A percentile compares a stretch with the other conserved stretches of the same genome.
phyloP scores from a whole-genome alignment of 2,888 invertebrate species.

The Serripes groenlandicus region DNA sequence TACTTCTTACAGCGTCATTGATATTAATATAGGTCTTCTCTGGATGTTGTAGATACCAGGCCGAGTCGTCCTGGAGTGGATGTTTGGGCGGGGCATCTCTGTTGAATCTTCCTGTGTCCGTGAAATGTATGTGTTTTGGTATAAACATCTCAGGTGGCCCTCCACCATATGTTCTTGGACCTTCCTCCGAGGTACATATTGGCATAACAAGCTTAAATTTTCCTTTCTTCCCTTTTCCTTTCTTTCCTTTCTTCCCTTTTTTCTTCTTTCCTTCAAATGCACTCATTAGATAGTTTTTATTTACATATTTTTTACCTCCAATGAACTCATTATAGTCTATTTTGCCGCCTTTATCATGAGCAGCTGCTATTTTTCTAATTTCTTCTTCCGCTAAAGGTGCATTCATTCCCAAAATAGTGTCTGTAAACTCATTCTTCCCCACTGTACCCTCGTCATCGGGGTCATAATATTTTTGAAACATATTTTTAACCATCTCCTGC shows the following conservation, averaged over 20 bases:
- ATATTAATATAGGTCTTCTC: constrained; percentile 84
- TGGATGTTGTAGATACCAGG: constrained; percentile 86
- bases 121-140: constrained; percentile 83
- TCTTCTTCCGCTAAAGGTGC: constrained; percentile 83
- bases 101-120: constrained; percentile 85
- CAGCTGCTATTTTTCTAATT: constrained; percentile 76
- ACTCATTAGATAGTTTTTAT: constrained; percentile 85
- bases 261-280: constrained; percentile 86
- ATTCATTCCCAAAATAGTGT: constrained; percentile 79
- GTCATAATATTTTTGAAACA: constrained; percentile 83
- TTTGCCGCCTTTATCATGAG: constrained; percentile 83
- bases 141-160: constrained; percentile 85
- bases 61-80: constrained; percentile 85
- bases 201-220: constrained; percentile 86
- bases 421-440: constrained; percentile 80
- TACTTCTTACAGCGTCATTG: constrained; percentile 85
- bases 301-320: constrained; percentile 85
- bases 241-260: constrained; percentile 84
- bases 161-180: constrained; percentile 83
- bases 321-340: constrained; percentile 85
- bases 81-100: constrained; percentile 85
- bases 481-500: constrained; percentile 76
- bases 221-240: constrained; percentile 83
- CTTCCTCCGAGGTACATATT: constrained; percentile 84
- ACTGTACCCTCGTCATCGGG: constrained; percentile 81